A percentile compares a stretch with the other conserved stretches of the same genome.
phyloP scores from a whole-genome alignment of 2,797 vertebrate species.

The Coreius guichenoti region DNA sequence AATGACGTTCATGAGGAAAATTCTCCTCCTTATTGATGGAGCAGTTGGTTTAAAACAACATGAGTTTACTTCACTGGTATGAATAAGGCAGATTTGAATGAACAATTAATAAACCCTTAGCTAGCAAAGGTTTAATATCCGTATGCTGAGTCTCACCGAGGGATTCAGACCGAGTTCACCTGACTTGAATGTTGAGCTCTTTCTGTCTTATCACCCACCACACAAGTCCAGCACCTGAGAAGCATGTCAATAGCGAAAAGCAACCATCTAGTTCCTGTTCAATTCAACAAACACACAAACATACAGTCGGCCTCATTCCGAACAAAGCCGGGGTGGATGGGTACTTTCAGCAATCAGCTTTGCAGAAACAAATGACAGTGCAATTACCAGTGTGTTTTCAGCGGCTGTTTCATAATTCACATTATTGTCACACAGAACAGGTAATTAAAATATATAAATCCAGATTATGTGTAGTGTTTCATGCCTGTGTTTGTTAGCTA shows the following conservation, averaged over 20 bases:
- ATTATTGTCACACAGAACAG: not conserved
- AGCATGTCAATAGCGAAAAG: not conserved
- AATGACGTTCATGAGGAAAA: not conserved
- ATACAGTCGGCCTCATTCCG: not conserved
- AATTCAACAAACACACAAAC: not conserved
- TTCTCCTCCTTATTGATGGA: not conserved
- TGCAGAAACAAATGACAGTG: not conserved
- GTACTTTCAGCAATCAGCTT: not conserved
- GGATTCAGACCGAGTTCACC: not conserved
- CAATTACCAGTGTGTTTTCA: not conserved
- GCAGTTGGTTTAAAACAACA: not conserved
- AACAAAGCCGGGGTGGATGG: not conserved
- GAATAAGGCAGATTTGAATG: not conserved
- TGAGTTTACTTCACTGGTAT: not conserved
- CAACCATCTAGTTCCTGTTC: not conserved
- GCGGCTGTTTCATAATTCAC: not conserved
- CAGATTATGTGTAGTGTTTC: not conserved
- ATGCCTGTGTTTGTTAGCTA: not conserved
- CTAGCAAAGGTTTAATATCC: not conserved
- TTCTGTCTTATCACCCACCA: slow-evolving; percentile 4
- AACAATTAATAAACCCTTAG: not conserved
- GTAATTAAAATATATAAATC: not conserved
- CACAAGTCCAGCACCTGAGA: slow-evolving; percentile 9
- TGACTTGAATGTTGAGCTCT: slow-evolving; percentile 20
- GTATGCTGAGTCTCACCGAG: not conserved